phyloP scores from a whole-genome alignment of 2,888 invertebrate species.

The Eristalinus aeneus region DNA sequence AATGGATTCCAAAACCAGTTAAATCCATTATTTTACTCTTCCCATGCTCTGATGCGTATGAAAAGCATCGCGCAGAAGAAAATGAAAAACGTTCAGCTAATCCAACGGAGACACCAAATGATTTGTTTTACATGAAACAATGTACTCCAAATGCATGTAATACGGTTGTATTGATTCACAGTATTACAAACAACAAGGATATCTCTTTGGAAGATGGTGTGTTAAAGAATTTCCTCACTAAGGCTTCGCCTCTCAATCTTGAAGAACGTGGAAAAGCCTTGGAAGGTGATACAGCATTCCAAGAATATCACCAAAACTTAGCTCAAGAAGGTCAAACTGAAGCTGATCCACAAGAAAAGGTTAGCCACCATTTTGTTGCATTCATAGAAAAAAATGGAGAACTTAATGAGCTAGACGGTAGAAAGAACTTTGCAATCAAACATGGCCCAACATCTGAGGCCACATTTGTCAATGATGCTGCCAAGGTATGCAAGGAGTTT shows the following conservation, averaged over 20 bases:
- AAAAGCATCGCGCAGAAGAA: too few relatives aligned
- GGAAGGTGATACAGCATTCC: constrained; percentile 87
- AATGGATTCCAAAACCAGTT: constrained; percentile 91
- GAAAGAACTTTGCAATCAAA: constrained; percentile 90
- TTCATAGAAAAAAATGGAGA: constrained; percentile 90
- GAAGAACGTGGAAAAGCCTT: constrained; percentile 88
- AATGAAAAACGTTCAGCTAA: constrained; percentile 81
- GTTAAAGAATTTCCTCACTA: constrained; percentile 89
- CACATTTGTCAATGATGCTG: constrained; percentile 90
- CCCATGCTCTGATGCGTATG: constrained; percentile 89
- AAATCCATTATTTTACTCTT: constrained; percentile 93
- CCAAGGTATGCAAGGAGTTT: constrained; percentile 90
- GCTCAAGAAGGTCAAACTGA: constrained; percentile 96
- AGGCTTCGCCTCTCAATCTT: constrained; percentile 85
- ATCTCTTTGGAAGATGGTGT: constrained; percentile 87
- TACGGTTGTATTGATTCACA: constrained; percentile 97
- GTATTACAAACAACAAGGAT: constrained; percentile 93
- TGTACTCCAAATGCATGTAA: constrained; percentile 97
- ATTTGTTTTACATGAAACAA: constrained; percentile 94
- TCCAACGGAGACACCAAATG: constrained; percentile 83
- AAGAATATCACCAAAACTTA: constrained; percentile 90
- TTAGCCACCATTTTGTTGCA: constrained; percentile 94
- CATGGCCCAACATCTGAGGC: constrained; percentile 90
- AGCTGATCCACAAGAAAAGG: constrained; percentile 89
- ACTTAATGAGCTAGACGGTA: constrained; percentile 93